A percentile compares a stretch with the other conserved stretches of the same genome.
phyloP scores from a whole-genome alignment of 2,888 invertebrate species.

The Eugnorisma glareosa region DNA sequence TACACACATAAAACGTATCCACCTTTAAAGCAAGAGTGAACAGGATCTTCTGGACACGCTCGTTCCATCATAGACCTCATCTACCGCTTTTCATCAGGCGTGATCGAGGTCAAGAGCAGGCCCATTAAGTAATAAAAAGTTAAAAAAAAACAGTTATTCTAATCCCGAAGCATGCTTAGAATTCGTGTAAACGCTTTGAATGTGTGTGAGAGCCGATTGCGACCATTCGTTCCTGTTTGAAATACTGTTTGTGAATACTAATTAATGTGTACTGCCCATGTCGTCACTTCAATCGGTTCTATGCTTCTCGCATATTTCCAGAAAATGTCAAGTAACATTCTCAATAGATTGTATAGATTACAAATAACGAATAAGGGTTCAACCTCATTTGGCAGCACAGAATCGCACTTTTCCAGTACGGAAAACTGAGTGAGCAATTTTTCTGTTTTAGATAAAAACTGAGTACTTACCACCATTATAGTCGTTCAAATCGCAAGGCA shows the following conservation, averaged over 20 bases:
- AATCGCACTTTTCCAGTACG: background rate
- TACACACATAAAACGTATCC: background rate
- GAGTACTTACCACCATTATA: slow-evolving; percentile 77
- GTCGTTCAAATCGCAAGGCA: slow-evolving; percentile 77
- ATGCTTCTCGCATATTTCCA: background rate
- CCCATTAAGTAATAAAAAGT: too few relatives aligned
- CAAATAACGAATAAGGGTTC: too few relatives aligned
- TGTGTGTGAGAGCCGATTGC: background rate
- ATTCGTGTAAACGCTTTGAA: background rate
- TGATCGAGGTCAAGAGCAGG: too few relatives aligned
- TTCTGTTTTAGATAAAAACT: background rate
- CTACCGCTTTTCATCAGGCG: too few relatives aligned
- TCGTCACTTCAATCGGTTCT: background rate
- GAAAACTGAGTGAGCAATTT: background rate
- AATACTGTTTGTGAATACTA: background rate
- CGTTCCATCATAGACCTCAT: too few relatives aligned
- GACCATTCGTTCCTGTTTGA: background rate
- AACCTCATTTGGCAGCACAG: too few relatives aligned
- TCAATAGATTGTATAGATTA: background rate
- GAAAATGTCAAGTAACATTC: background rate
- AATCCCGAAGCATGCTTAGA: background rate
- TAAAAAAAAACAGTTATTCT: too few relatives aligned
- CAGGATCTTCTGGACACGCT: too few relatives aligned
- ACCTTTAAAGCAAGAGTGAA: too few relatives aligned
- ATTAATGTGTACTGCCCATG: background rate